A percentile compares a stretch with the other conserved stretches of the same genome.
These are phyloP conservation scores for Diorhabda elongata DNA, from an alignment of 1,140 invertebrate species.

Conservation along the genomic window DNA sequence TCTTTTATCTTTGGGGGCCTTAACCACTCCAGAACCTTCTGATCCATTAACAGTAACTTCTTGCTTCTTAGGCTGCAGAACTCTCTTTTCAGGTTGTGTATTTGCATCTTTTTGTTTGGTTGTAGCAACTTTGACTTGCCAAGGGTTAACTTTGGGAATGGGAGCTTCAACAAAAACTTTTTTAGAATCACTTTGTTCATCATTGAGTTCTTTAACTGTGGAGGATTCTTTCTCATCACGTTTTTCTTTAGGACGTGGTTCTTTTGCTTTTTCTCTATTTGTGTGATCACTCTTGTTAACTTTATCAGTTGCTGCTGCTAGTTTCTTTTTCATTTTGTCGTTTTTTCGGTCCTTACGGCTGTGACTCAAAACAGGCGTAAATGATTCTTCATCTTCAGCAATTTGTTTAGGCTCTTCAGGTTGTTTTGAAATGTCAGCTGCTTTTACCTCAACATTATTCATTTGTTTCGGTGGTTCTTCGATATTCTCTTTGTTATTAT, in stretches of 20 bases:
- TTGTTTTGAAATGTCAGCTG: conserved; percentile 25
- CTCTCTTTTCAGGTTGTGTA: conserved; percentile 40
- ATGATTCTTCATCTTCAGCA: conserved; percentile 49
- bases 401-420: conserved; percentile 14
- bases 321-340: conserved; percentile 38
- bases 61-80: conserved; percentile 48
- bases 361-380: conserved; percentile 51
- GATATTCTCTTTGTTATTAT: conserved; percentile 32
- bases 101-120: not conserved
- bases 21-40: conserved; percentile 49
- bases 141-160: conserved; percentile 58
- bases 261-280: conserved; percentile 22
- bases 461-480: conserved; percentile 24
- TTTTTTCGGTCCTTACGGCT: conserved; percentile 51
- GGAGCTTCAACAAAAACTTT: conserved; percentile 58
- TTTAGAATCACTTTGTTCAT: conserved; percentile 45
- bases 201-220: conserved; percentile 36
- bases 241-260: conserved; percentile 21
- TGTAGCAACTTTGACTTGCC: conserved; percentile 46
- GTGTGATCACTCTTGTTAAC: conserved; percentile 26
- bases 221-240: conserved; percentile 28
- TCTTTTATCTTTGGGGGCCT: conserved; percentile 57
- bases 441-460: conserved; percentile 13
- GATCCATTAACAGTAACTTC: conserved; percentile 32
- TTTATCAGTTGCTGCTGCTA: conserved; percentile 26